Base-by-base conservation (phyloP, 2,113 vertebrate species). In the Panthera leo region DNA sequence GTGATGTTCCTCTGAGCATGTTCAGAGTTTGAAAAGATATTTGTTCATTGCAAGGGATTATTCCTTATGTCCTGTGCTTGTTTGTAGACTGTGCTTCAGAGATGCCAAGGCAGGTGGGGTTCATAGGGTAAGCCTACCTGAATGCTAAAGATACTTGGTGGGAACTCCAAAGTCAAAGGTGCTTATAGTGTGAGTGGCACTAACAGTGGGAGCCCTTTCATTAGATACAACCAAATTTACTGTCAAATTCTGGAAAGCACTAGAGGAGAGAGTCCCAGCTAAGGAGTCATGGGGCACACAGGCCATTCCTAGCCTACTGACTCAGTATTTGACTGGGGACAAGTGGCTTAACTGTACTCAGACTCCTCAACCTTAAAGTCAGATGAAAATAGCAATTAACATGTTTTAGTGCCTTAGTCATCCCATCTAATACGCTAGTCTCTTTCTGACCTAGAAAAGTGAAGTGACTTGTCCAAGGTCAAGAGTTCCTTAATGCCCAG, bases 11-110 rank as follows among this genome's bases (percentile, higher is more conserved):
- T 95, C 96, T 68, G 65, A 92, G 53, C 79, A 91, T 76, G 63
- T 97, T 97, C 75, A 85, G 94, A 53, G 25, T 94, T 97, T 91
- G 88, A 93, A 83, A 76, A 78, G 68, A 42, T 97, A 94, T 84
- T 91, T 97, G 80, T 58, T 98, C 94, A 89, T 84, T 75, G 97
- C 48, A 67, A 88, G 86, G 70, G 36, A 91, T 97, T 98, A 96
- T 34, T 85, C n/a, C n/a, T 51, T 53, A 4, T 0, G 0, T 13
- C 63, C 36, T 91, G 23, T 36, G 15, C 73, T 91, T 91, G 23
- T 85, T 88, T 87, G 67, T 7, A 55, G 58, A 65, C 31, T 29
- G 82, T 36, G 34, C 27, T 94, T 89, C 48, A 14, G 91, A 86
- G 83, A 34, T 0, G 19, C 71, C 23, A 1, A n/a, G 67, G 36